These are phyloP conservation scores for Ophiodon elongatus DNA, from an alignment of 2,113 vertebrate species.

Conservation along the genomic window DNA sequence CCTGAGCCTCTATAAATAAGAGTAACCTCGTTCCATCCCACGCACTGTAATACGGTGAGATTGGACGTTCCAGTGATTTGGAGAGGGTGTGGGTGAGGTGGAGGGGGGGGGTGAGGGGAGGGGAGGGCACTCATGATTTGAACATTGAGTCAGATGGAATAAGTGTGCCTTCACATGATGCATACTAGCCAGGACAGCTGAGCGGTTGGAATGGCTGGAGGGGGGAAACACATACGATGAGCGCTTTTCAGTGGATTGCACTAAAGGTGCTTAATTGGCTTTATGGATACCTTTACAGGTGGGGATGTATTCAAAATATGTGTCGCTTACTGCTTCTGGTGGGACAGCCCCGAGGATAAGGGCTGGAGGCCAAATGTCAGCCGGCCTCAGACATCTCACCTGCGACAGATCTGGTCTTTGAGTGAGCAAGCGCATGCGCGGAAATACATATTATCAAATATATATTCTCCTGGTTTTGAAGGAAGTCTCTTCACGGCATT, in stretches of 20 bases:
- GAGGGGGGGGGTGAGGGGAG: neutral
- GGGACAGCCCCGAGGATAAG: slow-evolving; percentile 10
- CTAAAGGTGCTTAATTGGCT: neutral
- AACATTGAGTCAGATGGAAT: slow-evolving; percentile 7
- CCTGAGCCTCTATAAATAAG: slow-evolving; percentile 70
- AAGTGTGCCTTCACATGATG: neutral
- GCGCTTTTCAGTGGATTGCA: neutral
- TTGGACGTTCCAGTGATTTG: neutral
- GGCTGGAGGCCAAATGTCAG: slow-evolving; percentile 11
- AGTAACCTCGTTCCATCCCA: slow-evolving; percentile 52
- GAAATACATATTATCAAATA: neutral
- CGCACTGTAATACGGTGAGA: slow-evolving; percentile 9
- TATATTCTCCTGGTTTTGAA: neutral
- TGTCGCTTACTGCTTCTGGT: neutral
- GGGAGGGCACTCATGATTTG: neutral
- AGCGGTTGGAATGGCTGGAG: neutral
- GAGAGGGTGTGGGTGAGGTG: neutral
- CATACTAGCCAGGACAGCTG: neutral
- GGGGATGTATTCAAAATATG: neutral
- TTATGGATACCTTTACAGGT: slow-evolving; percentile 13
- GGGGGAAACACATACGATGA: slow-evolving; percentile 1
- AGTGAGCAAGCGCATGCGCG: neutral
- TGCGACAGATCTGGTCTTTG: neutral
- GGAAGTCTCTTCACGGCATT: neutral
- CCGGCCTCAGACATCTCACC: slow-evolving; percentile 6